These are phyloP conservation scores for Micrasema minimum DNA, from an alignment of 1,140 invertebrate species.

Conservation along the genomic window DNA sequence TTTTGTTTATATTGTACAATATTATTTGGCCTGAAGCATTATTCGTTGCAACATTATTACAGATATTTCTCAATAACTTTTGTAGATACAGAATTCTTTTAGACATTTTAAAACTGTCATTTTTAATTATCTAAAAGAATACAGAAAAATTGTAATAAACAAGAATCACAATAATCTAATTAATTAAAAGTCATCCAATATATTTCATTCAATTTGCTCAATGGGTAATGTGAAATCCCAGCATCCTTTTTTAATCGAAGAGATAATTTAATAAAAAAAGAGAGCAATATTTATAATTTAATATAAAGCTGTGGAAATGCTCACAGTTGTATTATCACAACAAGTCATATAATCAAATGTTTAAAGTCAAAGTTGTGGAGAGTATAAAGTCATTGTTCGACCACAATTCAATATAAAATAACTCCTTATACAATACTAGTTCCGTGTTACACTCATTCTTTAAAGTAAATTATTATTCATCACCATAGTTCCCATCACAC, in stretches of 20 bases:
- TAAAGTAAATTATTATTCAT: conserved; percentile 17
- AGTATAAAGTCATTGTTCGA: conserved; percentile 17
- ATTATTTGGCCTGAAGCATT: conserved; percentile 28
- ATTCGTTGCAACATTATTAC: conserved; percentile 25
- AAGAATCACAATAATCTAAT: too few relatives aligned
- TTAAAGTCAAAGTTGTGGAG: conserved; percentile 1
- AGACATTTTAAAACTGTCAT: too few relatives aligned
- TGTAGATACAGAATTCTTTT: too few relatives aligned
- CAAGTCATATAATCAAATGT: conserved; percentile 21
- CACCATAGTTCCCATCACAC: conserved; percentile 4
- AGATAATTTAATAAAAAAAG: conserved; percentile 4
- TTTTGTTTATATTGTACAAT: too few relatives aligned
- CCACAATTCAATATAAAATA: not conserved
- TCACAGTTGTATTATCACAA: conserved; percentile 28
- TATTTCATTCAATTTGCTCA: too few relatives aligned
- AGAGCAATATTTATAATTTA: conserved; percentile 6
- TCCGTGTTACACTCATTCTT: conserved; percentile 10
- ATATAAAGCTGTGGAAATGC: conserved; percentile 22
- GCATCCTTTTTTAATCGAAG: not conserved
- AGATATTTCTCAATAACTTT: too few relatives aligned
- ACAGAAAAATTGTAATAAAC: too few relatives aligned
- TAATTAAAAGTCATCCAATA: too few relatives aligned
- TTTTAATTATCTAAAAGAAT: too few relatives aligned
- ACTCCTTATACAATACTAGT: conserved; percentile 11
- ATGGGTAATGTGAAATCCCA: too few relatives aligned